These are phyloP conservation scores for Aurelia aurita DNA, from an alignment of 30 jellyfish, hydroid and myxozoan genomes.

Conservation along the genomic window DNA sequence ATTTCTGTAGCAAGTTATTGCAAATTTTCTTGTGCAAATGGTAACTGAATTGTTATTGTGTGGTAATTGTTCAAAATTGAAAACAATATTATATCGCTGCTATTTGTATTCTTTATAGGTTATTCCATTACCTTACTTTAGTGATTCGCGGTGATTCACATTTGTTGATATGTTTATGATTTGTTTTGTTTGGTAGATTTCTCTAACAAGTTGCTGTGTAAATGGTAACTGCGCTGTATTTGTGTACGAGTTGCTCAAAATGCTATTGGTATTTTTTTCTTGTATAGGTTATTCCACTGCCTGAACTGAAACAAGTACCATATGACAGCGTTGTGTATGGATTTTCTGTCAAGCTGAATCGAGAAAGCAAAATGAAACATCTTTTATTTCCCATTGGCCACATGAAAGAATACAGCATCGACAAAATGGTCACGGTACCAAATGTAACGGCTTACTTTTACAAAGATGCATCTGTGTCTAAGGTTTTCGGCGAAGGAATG, in stretches of 20 bases:
- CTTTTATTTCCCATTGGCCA: constrained; percentile 52
- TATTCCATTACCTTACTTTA: constrained; percentile 50
- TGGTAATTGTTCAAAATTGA: no score
- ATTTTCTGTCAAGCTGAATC: constrained; percentile 49
- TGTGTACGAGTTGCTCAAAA: no score
- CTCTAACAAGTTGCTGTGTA: no score
- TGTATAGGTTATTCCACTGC: constrained; percentile 17
- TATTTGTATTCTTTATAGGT: neutral
- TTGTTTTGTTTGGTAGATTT: no score
- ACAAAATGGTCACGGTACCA: constrained; percentile 46
- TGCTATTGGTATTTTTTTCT: no score
- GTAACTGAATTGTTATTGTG: no score
- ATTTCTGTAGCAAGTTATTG: no score
- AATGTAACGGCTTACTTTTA: constrained; percentile 55
- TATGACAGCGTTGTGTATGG: constrained; percentile 32
- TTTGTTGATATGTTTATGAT: no score
- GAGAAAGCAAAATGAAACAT: constrained; percentile 24
- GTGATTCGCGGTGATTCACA: no score
- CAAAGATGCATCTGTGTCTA: constrained; percentile 20
- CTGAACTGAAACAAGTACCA: constrained; percentile 36
- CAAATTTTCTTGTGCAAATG: no score
- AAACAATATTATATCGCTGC: no score
- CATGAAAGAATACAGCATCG: constrained; percentile 33
- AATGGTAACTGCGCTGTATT: no score
- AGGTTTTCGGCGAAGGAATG: constrained; percentile 71